phyloP scores from a whole-genome alignment of 30 jellyfish, hydroid and myxozoan species.

The Aurelia aurita complex sp. Pacific region DNA sequence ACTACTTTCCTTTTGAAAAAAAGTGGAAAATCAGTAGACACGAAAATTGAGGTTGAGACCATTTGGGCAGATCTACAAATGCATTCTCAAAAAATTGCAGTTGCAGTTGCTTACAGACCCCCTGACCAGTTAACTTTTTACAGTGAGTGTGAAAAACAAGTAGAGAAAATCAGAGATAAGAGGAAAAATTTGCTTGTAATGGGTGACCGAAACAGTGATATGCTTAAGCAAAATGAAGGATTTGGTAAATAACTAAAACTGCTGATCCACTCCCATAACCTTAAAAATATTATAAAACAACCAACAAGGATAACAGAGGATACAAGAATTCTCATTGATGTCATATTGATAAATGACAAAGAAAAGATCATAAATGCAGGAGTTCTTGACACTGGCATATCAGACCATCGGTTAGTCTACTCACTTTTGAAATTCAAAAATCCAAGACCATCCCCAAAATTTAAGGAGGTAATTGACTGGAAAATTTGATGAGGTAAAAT shows the following conservation, averaged over 20 bases:
- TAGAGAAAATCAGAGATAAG: slow-evolving; percentile 3
- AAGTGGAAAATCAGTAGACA: neutral
- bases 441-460: neutral
- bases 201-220: slow-evolving; percentile 6
- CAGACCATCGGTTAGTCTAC: neutral
- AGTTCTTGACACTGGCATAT: too few species aligned
- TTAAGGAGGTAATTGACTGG: too few species aligned
- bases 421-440: slow-evolving; percentile 6
- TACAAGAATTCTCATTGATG: too few species aligned
- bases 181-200: neutral
- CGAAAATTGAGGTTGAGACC: slow-evolving; percentile 4
- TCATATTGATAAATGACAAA: too few species aligned
- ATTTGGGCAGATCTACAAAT: slow-evolving; percentile 9
- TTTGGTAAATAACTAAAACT: neutral
- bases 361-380: too few species aligned
- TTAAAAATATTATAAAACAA: neutral
- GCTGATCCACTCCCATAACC: slow-evolving; percentile 4
- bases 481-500: neutral
- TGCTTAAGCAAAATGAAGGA: slow-evolving; percentile 4
- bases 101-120: neutral
- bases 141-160: neutral
- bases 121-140: neutral
- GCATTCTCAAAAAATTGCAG: slow-evolving; percentile 8
- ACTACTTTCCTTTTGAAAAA: too few species aligned
- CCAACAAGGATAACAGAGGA: too few species aligned